phyloP scores from a whole-genome alignment of 2,113 vertebrate genomes.

The Dasyornis broadbenti region DNA sequence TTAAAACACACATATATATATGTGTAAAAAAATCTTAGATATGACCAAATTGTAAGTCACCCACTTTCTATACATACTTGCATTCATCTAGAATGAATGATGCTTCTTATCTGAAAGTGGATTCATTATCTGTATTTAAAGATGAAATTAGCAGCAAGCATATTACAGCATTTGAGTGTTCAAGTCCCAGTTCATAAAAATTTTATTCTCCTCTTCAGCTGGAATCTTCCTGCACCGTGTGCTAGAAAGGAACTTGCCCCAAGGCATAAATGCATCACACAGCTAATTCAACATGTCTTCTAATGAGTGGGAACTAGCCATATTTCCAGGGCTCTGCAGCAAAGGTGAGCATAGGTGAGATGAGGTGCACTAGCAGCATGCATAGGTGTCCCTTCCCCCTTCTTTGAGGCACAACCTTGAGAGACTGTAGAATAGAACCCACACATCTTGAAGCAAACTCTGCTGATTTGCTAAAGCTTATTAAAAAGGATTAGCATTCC shows the following conservation, averaged over 20 bases:
- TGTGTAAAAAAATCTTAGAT: background rate
- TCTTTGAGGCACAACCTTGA: background rate
- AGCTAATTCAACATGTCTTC: conserved; percentile 7
- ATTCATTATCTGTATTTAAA: conserved; percentile 53
- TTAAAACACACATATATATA: background rate
- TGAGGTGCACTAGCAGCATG: fast-evolving
- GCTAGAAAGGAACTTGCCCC: background rate
- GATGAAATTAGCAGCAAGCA: conserved; percentile 47
- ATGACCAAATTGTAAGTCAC: background rate
- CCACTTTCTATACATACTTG: background rate
- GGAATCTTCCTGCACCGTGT: background rate
- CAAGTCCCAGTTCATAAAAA: conserved; percentile 51
- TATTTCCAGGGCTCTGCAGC: background rate
- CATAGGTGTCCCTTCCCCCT: background rate
- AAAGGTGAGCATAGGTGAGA: background rate
- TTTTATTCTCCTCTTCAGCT: conserved; percentile 38
- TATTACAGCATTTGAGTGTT: conserved; percentile 32
- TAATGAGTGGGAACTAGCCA: background rate
- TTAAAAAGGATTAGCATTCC: background rate
- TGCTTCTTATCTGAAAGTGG: conserved; percentile 11
- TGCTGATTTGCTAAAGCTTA: background rate
- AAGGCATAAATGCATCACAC: background rate
- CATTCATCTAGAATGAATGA: background rate
- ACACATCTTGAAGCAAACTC: background rate
- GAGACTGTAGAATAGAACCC: background rate